These are phyloP conservation scores for Drosophila differens DNA, from an alignment of 2,888 invertebrate species.

Conservation along the genomic window DNA sequence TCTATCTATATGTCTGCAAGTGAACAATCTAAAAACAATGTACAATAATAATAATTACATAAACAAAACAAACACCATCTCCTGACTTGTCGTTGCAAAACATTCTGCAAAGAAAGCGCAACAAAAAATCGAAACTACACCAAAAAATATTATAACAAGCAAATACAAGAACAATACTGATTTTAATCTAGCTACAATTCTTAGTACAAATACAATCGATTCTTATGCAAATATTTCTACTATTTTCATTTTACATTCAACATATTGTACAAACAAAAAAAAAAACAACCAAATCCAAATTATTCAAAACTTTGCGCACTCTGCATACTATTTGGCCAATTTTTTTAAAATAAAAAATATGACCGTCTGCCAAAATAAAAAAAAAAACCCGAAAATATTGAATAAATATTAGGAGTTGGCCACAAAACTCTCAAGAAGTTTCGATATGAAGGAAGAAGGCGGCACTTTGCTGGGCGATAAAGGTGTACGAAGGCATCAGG, in stretches of 20 bases:
- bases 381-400: conserved; percentile 57
- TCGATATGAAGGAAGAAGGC: conserved; percentile 95
- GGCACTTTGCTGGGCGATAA: conserved; percentile 89
- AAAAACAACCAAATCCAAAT: conserved; percentile 42
- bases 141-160: conserved; percentile 23
- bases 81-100: conserved; percentile 25
- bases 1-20: conserved; percentile 68
- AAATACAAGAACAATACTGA: conserved; percentile 38
- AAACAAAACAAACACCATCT: conserved; percentile 23
- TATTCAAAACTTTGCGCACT: conserved; percentile 66
- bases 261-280: conserved; percentile 59
- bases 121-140: conserved; percentile 33
- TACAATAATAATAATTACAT: conserved; percentile 14
- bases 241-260: conserved; percentile 76
- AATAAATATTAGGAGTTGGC: conserved; percentile 90
- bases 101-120: conserved; percentile 5
- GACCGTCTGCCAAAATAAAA: conserved; percentile 47
- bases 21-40: conserved; percentile 35
- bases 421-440: conserved; percentile 94
- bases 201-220: conserved; percentile 58
- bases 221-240: conserved; percentile 81
- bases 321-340: conserved; percentile 56
- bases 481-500: conserved; percentile 89
- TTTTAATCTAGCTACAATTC: conserved; percentile 47
- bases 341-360: conserved; percentile 50